Conservation (phyloP, 92 coral and sea anemone genomes). For the Siderastrea siderea region DNA sequence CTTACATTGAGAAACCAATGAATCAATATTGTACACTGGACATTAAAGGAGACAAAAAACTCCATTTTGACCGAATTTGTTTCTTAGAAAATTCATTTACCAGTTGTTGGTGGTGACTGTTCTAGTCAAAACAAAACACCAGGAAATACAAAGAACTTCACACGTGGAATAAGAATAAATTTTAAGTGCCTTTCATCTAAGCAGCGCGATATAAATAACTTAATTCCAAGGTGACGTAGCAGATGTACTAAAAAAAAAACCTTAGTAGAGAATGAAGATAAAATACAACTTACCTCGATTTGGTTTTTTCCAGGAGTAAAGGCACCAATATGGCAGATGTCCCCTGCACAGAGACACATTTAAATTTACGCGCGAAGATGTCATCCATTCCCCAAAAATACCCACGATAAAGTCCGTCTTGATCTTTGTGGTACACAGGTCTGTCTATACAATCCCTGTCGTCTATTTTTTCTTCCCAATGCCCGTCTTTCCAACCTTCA, state of each 20-base stretch:
- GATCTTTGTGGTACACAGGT: constrained; percentile 82
- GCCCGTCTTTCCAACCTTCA: constrained; percentile 97
- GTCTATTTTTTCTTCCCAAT: constrained; percentile 98
- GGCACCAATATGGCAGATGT: constrained; percentile 84
- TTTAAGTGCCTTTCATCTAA: constrained; percentile 12
- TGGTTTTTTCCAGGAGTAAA: constrained; percentile 64
- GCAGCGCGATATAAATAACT: not conserved
- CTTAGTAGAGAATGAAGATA: not conserved
- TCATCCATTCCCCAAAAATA: constrained; percentile 90
- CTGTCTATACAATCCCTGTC: constrained; percentile 91
- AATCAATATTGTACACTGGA: not conserved
- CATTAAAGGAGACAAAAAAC: not conserved
- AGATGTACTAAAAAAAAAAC: not conserved
- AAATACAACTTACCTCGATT: constrained; percentile 78
- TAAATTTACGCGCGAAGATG: constrained; percentile 91
- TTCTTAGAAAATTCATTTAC: not conserved
- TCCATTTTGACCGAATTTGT: not conserved
- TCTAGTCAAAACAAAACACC: constrained; percentile 16
- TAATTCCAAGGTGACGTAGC: not conserved
- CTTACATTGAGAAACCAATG: not conserved
- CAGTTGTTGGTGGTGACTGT: not conserved
- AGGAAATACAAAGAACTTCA: not conserved
- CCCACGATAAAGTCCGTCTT: constrained; percentile 84
- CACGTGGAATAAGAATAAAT: constrained; percentile 41
- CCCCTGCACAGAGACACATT: constrained; percentile 95